phyloP scores from a whole-genome alignment of 2,888 invertebrate species.

The Lamellibrachia columna region DNA sequence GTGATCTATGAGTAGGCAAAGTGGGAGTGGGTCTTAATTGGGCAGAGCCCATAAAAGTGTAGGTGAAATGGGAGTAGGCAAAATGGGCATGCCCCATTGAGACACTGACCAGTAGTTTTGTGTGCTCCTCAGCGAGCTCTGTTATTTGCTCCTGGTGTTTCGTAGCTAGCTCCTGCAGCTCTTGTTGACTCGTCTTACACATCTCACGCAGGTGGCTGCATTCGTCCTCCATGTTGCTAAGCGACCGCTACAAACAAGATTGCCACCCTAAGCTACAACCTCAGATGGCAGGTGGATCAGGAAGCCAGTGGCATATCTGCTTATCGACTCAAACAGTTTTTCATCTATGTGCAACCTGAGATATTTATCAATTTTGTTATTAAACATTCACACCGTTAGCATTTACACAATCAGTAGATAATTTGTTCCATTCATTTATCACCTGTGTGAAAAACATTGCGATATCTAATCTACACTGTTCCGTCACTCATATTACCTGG shows the following conservation, averaged over 20 bases:
- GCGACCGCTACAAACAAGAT: constrained; percentile 60
- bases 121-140: constrained; percentile 64
- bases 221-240: constrained; percentile 78
- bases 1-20: too few relatives aligned
- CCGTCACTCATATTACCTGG: too few relatives aligned
- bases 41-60: too few relatives aligned
- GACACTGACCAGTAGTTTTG: constrained; percentile 60
- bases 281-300: constrained; percentile 7
- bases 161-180: constrained; percentile 70
- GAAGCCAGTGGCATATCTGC: too few relatives aligned
- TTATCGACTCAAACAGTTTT: neutral
- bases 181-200: constrained; percentile 71
- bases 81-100: neutral
- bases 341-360: neutral
- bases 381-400: too few relatives aligned
- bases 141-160: constrained; percentile 65
- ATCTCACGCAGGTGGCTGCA: constrained; percentile 74
- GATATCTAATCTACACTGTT: too few relatives aligned
- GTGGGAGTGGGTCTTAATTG: too few relatives aligned
- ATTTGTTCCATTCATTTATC: too few relatives aligned
- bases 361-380: neutral
- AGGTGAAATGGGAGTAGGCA: neutral
- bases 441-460: too few relatives aligned
- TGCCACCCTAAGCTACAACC: neutral
- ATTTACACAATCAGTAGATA: neutral